Conservation (phyloP, 2,797 vertebrate genomes). For the Galagoides demidoff region DNA sequence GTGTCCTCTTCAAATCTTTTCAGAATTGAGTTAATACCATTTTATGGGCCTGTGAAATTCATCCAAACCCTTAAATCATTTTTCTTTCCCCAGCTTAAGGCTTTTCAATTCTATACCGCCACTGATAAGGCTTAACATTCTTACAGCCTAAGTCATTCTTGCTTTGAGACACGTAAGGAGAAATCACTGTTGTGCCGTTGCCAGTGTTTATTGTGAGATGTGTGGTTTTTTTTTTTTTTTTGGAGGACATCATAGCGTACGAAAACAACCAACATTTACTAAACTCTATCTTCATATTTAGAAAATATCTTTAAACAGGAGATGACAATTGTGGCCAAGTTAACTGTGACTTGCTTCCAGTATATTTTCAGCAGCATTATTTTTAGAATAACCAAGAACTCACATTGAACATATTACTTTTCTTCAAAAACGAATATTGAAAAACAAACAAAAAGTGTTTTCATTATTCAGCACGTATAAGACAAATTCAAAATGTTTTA, state of each 20-base stretch:
- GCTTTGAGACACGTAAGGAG: constrained; percentile 44
- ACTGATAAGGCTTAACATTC: constrained; percentile 67
- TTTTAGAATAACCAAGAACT: constrained; percentile 51
- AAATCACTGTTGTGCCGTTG: constrained; percentile 55
- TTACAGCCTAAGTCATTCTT: constrained; percentile 58
- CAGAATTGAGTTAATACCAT: constrained; percentile 80
- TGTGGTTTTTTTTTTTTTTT: neutral
- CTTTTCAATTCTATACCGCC: constrained; percentile 78
- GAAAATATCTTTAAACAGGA: constrained; percentile 62
- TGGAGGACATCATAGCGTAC: neutral
- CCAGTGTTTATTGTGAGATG: constrained; percentile 55
- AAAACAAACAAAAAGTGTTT: constrained; percentile 47
- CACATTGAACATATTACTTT: constrained; percentile 43
- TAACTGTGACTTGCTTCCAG: constrained; percentile 51
- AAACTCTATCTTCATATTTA: constrained; percentile 66
- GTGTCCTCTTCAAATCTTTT: constrained; percentile 80
- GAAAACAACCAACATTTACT: constrained; percentile 58
- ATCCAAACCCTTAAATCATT: constrained; percentile 76
- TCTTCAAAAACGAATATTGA: constrained; percentile 55
- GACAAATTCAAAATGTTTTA: constrained; percentile 42
- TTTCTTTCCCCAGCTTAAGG: constrained; percentile 79
- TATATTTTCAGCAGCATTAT: constrained; percentile 61
- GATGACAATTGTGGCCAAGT: constrained; percentile 60
- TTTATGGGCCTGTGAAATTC: constrained; percentile 77
- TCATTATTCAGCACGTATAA: constrained; percentile 41